Base-by-base conservation (phyloP, 2,888 invertebrate species). In the Cantharis flavilabris region DNA sequence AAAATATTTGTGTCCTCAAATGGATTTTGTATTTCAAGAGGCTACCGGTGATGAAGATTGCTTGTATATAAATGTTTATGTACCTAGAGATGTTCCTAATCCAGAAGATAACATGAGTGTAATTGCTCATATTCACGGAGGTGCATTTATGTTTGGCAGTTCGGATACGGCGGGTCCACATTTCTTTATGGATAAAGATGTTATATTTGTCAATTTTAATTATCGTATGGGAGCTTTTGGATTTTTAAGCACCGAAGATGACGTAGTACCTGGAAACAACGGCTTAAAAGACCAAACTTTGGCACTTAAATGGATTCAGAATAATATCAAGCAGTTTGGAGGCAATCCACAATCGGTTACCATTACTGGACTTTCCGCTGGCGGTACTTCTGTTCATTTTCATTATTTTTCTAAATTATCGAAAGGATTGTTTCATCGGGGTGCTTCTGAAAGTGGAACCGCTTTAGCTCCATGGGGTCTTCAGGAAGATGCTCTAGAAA, bases 381-480 rank as follows among this genome's bases (percentile, higher is more conserved):
- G 94, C 0, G 94, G 91, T 62, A 93, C 92, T 2, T 92, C 94
- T 80, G 93, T 93, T 0, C 93, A 94, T 85, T 92, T 93, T 82
- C 94, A 94, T 78, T 91, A 92, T 80, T 81, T 94, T 10, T 92
- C 93, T 0, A 91, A 91, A 0, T 83, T 91, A 80, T 92, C 92
- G 14, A 82, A 74, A 75, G 83, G 90, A 9, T 87, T 89, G 87
- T 89, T 92, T 83, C 85, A 89, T 79, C 87, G 90, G 20, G 93
- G 92, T 16, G 91, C 92, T 69, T 93, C 94, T 0, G 90, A 91
- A 83, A 94, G 94, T 82, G 94, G 94, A 0, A 90, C 91, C 1
- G 91, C 93, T 0, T 88, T 94, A n/a, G 87, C 90, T 62, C 90
- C 92, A 0, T 87, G 87, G 87, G 82, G 91, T 0, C 88, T 91